These are phyloP conservation scores for Hypsopygia costalis DNA, from an alignment of 2,888 invertebrate genomes.

Conservation along the genomic window DNA sequence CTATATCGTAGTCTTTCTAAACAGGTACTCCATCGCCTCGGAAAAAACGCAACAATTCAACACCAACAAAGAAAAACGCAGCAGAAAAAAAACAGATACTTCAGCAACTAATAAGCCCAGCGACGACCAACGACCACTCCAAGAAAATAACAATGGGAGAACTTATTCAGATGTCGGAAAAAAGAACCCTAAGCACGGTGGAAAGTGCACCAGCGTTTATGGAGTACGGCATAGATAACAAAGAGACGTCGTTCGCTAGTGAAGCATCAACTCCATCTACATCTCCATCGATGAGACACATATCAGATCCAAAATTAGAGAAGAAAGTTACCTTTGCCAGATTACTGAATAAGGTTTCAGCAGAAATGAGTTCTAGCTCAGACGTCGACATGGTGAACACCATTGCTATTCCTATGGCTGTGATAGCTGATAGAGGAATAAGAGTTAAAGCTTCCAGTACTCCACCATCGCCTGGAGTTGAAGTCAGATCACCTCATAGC, in stretches of 20 bases:
- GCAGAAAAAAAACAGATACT: constrained; percentile 90
- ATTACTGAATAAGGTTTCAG: constrained; percentile 86
- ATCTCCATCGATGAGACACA: constrained; percentile 77
- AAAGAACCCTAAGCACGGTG: constrained; percentile 67
- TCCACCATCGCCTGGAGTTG: constrained; percentile 85
- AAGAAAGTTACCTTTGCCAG: constrained; percentile 90
- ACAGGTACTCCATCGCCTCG: constrained; percentile 88
- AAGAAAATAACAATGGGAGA: constrained; percentile 86
- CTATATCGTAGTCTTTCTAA: constrained; percentile 29
- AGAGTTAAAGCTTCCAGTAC: constrained; percentile 69
- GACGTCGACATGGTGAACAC: constrained; percentile 83
- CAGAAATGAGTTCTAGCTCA: constrained; percentile 88
- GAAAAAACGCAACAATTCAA: constrained; percentile 89
- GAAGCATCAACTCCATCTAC: constrained; percentile 74
- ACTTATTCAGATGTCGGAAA: constrained; percentile 86
- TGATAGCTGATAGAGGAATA: constrained; percentile 59
- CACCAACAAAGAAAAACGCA: constrained; percentile 87
- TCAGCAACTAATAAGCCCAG: constrained; percentile 88
- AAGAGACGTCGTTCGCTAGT: constrained; percentile 82
- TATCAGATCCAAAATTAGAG: constrained; percentile 85
- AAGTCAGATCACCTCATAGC: constrained; percentile 82
- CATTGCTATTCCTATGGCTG: constrained; percentile 71
- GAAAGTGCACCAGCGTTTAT: constrained; percentile 73
- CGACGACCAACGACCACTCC: constrained; percentile 81
- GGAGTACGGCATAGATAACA: constrained; percentile 71